A percentile compares a stretch with the other conserved stretches of the same genome.
phyloP scores from a whole-genome alignment of 2,888 invertebrate genomes.

The Tenthredo mesomela region DNA sequence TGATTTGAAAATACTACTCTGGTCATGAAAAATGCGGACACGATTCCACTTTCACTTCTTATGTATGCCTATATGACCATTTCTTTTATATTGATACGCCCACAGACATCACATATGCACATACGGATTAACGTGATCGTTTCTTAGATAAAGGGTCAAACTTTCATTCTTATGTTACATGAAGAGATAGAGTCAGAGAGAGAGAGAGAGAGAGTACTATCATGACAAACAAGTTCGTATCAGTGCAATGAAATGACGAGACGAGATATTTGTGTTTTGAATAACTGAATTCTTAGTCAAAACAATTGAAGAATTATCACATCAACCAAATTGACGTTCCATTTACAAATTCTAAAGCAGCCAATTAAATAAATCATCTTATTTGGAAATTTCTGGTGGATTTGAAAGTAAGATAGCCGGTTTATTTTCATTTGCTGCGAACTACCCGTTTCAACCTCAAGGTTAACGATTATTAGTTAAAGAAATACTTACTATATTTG shows the following conservation, averaged over 20 bases:
- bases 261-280: not conserved
- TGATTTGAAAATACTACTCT: not conserved
- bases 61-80: not conserved
- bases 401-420: not conserved
- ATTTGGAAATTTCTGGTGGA: not conserved
- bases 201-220: not conserved
- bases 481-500: not conserved
- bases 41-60: conserved; percentile 7
- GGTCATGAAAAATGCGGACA: not conserved
- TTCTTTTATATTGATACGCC: conserved; percentile 27
- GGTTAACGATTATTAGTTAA: not conserved
- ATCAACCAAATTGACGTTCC: not conserved
- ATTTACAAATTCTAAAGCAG: not conserved
- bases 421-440: not conserved
- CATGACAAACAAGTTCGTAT: not conserved
- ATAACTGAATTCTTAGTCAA: not conserved
- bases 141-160: not conserved
- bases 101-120: not conserved
- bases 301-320: not conserved
- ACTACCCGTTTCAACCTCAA: not conserved
- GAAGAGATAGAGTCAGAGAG: not conserved
- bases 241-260: not conserved
- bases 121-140: conserved; percentile 9
- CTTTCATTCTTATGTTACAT: not conserved
- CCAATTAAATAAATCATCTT: not conserved